phyloP scores from a whole-genome alignment of 2,113 vertebrate genomes.

The Archilochus colubris region DNA sequence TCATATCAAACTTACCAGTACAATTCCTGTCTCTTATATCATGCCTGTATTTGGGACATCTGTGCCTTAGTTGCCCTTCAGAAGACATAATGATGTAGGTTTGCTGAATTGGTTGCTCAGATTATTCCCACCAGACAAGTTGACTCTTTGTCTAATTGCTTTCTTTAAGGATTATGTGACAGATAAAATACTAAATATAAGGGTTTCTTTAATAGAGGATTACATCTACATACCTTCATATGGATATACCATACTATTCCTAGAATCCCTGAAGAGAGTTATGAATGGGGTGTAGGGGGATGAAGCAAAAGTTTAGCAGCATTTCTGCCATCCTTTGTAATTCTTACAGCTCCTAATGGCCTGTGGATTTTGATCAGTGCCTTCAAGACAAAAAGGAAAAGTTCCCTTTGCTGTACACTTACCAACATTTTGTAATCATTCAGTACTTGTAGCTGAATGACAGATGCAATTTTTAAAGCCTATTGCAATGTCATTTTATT shows the following conservation, averaged over 20 bases:
- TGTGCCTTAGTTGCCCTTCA: neutral
- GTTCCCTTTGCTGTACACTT: neutral
- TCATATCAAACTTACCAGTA: neutral
- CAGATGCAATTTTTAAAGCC: neutral
- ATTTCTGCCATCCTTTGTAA: neutral
- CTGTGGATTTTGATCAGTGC: neutral
- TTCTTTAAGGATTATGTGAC: neutral
- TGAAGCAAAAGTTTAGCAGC: neutral
- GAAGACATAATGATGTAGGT: neutral
- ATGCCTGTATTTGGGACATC: neutral
- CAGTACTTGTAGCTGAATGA: neutral
- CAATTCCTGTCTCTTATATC: neutral
- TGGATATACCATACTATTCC: neutral
- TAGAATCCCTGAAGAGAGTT: neutral
- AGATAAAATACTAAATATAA: neutral
- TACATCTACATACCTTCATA: neutral
- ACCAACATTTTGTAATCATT: neutral
- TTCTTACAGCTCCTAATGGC: neutral
- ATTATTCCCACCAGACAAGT: neutral
- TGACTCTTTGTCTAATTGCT: neutral
- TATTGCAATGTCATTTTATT: neutral
- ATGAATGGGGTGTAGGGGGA: rapidly evolving
- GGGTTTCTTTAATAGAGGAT: neutral
- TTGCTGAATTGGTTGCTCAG: neutral
- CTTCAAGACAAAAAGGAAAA: neutral